Evolutionary conservation across 2,113 vertebrate genomes (phyloP).

Genomic region (Callithrix jacchus): DNA sequence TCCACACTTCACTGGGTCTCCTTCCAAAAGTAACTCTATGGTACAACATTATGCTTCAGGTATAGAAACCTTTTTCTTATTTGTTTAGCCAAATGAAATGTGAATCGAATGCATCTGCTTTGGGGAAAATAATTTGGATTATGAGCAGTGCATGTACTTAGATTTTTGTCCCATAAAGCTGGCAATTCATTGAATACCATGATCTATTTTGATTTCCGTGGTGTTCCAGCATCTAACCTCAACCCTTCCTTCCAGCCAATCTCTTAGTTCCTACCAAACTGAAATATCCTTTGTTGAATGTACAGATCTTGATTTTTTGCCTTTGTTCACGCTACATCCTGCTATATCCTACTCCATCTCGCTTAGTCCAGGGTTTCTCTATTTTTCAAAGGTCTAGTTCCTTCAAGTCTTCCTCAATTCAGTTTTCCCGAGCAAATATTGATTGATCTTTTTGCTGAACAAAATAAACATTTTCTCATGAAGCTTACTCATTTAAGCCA

Average conservation of each 20-base stretch:
- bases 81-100: not conserved
- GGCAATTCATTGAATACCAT: not conserved
- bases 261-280: not conserved
- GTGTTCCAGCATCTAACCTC: not conserved
- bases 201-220: not conserved
- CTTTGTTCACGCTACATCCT: not conserved
- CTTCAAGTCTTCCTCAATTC: not conserved
- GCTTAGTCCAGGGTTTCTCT: not conserved
- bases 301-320: not conserved
- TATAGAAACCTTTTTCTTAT: not conserved
- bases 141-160: not conserved
- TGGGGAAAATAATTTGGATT: not conserved
- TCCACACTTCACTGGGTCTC: not conserved
- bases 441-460: not conserved
- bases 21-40: conserved; percentile 25
- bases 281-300: not conserved
- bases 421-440: not conserved
- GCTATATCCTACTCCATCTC: not conserved
- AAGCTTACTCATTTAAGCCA: not conserved
- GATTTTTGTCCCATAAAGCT: not conserved
- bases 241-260: not conserved
- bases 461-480: not conserved
- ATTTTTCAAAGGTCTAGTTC: not conserved
- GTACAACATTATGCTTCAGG: not conserved
- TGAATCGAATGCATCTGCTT: not conserved